A percentile compares a stretch with the other conserved stretches of the same genome.
phyloP scores from a whole-genome alignment of 1,140 invertebrate species.

The Drosophila equinoxialis region DNA sequence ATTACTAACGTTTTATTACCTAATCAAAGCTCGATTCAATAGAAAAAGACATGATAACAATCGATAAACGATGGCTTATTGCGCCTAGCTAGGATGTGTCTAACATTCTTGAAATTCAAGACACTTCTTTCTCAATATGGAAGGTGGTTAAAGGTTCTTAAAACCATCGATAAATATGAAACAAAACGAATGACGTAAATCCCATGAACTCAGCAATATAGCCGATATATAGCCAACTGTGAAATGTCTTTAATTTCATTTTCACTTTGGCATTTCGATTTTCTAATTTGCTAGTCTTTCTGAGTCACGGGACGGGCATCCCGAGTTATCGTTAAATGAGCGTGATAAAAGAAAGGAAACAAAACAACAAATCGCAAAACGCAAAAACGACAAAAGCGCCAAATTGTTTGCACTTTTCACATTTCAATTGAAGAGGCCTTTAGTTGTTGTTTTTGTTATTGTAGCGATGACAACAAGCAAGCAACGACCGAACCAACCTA shows the following conservation, averaged over 20 bases:
- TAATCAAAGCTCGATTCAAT: too few species aligned
- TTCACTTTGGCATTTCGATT: not conserved
- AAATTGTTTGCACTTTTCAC: constrained; percentile 11
- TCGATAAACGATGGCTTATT: too few species aligned
- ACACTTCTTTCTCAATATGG: too few species aligned
- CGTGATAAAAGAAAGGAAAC: not conserved
- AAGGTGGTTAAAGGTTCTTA: too few species aligned
- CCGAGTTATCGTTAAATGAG: not conserved
- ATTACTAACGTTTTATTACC: too few species aligned
- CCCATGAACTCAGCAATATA: too few species aligned
- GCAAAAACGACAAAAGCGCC: not conserved
- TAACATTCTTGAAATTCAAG: too few species aligned
- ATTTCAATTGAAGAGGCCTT: constrained; percentile 8
- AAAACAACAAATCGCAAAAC: not conserved
- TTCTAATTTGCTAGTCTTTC: not conserved
- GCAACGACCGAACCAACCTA: not conserved
- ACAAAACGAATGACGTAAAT: too few species aligned
- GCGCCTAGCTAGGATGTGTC: too few species aligned
- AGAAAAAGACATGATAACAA: too few species aligned
- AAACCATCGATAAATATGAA: too few species aligned
- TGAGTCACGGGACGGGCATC: constrained; percentile 6
- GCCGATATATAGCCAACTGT: too few species aligned
- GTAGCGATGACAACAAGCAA: not conserved
- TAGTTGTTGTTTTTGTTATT: not conserved
- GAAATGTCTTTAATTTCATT: not conserved